Conservation (phyloP, 2,113 vertebrate species). For the Bubo bubo region DNA sequence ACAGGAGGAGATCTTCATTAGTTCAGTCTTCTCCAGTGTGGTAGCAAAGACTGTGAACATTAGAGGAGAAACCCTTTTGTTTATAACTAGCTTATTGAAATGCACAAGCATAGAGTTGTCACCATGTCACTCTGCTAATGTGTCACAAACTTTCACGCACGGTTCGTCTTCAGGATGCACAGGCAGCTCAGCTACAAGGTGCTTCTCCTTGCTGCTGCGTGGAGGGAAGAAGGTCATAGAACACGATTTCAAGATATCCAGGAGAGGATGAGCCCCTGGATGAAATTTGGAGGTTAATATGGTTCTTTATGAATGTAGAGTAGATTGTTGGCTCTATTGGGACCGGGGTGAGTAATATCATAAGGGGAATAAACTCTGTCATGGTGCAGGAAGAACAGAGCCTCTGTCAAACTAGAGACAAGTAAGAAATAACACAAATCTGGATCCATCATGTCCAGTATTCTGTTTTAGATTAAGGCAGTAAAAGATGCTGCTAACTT, state of each 20-base stretch:
- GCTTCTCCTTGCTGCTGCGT: not conserved
- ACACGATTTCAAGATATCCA: not conserved
- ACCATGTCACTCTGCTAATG: not conserved
- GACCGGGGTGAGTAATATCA: not conserved
- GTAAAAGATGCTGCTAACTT: not conserved
- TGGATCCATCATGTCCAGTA: not conserved
- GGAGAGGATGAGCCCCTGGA: not conserved
- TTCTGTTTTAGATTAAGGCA: not conserved
- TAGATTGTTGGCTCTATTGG: not conserved
- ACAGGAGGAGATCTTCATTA: constrained; percentile 60
- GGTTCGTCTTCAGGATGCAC: not conserved
- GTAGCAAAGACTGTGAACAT: constrained; percentile 42
- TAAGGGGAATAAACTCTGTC: not conserved
- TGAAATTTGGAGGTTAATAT: not conserved
- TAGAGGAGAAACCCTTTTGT: constrained; percentile 34
- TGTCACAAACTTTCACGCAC: not conserved
- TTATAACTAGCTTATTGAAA: constrained; percentile 56
- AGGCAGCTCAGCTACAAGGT: not conserved
- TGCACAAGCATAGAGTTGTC: constrained; percentile 36
- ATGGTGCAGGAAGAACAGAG: not conserved
- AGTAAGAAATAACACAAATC: not conserved
- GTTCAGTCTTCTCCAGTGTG: constrained; percentile 18
- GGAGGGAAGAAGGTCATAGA: not conserved
- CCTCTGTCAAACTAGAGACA: not conserved
- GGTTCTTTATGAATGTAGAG: not conserved